These are phyloP conservation scores for Epizoanthus illoricatus DNA, from an alignment of 92 coral and sea anemone genomes.

Conservation along the genomic window DNA sequence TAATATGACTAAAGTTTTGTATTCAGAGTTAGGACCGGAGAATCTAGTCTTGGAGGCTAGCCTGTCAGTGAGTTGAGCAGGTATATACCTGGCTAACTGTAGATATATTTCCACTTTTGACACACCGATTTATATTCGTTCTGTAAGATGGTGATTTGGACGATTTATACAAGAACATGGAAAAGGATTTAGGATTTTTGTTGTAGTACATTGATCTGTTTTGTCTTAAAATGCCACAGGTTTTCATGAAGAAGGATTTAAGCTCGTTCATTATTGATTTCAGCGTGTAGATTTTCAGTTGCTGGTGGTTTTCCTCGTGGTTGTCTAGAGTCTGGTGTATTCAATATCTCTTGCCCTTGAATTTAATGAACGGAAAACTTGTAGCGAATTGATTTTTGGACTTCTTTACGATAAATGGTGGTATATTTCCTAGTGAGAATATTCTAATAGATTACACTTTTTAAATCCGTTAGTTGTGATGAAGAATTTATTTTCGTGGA, in stretches of 20 bases:
- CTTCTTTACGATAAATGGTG: constrained; percentile 9
- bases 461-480: not conserved
- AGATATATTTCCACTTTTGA: not conserved
- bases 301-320: constrained; percentile 47
- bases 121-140: not conserved
- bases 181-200: not conserved
- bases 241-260: constrained; percentile 47
- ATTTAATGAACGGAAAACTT: constrained; percentile 26
- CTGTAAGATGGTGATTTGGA: not conserved
- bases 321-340: constrained; percentile 24
- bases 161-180: constrained; percentile 1
- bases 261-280: constrained; percentile 45
- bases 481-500: constrained; percentile 5
- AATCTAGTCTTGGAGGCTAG: constrained; percentile 17
- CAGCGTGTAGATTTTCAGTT: constrained; percentile 41
- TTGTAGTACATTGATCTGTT: constrained; percentile 26
- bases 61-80: constrained; percentile 30
- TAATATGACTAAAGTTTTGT: constrained; percentile 35
- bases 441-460: constrained; percentile 12
- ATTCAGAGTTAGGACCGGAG: not conserved
- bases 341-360: constrained; percentile 24
- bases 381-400: constrained; percentile 9
- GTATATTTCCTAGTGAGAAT: constrained; percentile 3
- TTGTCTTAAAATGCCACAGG: constrained; percentile 40
- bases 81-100: constrained; percentile 18